These are phyloP conservation scores for Paramormyrops hopkinsi DNA, from an alignment of 2,797 vertebrate species.

Conservation along the genomic window DNA sequence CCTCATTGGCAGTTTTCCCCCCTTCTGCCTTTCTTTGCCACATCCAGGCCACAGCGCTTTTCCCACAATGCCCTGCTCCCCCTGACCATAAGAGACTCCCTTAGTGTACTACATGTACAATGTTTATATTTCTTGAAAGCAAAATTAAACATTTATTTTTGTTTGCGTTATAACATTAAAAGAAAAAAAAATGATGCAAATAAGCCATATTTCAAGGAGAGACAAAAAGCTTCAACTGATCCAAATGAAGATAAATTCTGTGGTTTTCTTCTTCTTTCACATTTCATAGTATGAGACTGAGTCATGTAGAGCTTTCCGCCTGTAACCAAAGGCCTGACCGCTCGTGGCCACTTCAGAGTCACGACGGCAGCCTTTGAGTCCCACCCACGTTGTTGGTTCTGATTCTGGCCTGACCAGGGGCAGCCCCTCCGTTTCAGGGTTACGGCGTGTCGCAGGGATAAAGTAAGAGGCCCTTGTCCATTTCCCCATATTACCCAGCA, in stretches of 20 bases:
- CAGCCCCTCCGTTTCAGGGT: not conserved
- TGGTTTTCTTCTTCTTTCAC: not conserved
- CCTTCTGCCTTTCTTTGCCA: not conserved
- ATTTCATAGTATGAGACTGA: not conserved
- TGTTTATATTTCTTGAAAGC: constrained; percentile 17
- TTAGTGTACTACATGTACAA: not conserved
- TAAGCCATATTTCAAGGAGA: constrained; percentile 40
- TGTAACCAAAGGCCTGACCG: not conserved
- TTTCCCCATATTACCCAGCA: not conserved
- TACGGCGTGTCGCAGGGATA: not conserved
- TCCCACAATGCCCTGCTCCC: not conserved
- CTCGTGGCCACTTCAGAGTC: not conserved
- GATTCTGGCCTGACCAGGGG: not conserved
- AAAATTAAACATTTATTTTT: constrained; percentile 51
- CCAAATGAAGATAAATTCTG: constrained; percentile 23
- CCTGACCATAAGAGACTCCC: not conserved
- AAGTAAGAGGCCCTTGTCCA: not conserved
- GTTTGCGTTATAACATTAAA: constrained; percentile 37
- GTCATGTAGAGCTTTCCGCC: not conserved
- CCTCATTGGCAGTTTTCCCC: not conserved
- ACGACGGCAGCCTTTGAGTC: not conserved
- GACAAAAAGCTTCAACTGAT: constrained; percentile 24
- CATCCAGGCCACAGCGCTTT: not conserved
- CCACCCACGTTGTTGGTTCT: not conserved
- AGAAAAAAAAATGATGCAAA: constrained; percentile 29